These are phyloP conservation scores for Himalopsyche phryganea DNA, from an alignment of 1,140 invertebrate species.

Conservation along the genomic window DNA sequence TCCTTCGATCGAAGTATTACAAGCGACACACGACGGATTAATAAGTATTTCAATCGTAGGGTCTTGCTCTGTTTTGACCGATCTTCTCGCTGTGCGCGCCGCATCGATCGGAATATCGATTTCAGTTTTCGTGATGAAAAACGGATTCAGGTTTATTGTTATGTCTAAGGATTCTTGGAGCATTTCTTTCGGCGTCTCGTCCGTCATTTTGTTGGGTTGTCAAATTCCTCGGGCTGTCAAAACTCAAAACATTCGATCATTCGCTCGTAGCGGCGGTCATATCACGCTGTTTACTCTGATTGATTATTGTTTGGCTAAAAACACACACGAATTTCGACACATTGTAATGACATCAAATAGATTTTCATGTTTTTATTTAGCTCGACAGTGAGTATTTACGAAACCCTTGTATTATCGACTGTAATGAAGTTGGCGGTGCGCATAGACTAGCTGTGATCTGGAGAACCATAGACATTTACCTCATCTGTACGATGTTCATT, in stretches of 20 bases:
- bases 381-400: no score
- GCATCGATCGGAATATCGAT: neutral
- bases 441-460: no score
- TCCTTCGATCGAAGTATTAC: neutral
- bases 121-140: slow-evolving; percentile 6
- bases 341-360: no score
- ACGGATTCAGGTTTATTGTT: slow-evolving; percentile 4
- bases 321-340: no score
- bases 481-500: no score
- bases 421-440: no score
- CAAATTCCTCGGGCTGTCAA: slow-evolving; percentile 14
- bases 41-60: neutral
- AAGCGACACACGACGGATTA: slow-evolving; percentile 1
- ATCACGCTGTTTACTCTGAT: no score
- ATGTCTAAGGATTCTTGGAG: slow-evolving; percentile 1
- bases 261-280: no score
- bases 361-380: no score
- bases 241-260: neutral
- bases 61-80: neutral
- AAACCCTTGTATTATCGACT: no score
- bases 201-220: slow-evolving; percentile 24
- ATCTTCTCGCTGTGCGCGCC: neutral
- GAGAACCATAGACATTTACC: no score
- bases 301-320: no score
- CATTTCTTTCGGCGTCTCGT: slow-evolving; percentile 12